Base-by-base conservation (phyloP, 1,140 invertebrate species). In the Conopomorpha cramerella region DNA sequence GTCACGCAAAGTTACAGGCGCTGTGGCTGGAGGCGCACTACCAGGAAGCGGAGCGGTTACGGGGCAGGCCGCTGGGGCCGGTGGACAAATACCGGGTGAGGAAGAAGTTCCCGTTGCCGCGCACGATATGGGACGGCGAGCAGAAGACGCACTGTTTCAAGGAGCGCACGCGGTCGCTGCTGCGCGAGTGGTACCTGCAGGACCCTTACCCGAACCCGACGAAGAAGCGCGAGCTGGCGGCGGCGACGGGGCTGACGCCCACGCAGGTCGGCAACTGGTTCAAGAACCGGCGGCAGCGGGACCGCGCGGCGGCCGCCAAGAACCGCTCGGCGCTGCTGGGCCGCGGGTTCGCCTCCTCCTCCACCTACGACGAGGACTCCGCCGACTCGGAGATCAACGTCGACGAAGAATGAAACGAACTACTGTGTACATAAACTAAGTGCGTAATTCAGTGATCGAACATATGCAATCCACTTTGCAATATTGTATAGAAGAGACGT, bases 131-230 rank as follows among this genome's bases (percentile, higher is more conserved):
- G 97, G 97, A 99, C 77, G 98, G 98, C n/a, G 98, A 99, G 60
- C 97, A 99, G 77, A 99, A 99, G 82, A 99, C 96, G n/a, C 98
- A 99, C 76, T 99, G 97, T 71, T 99, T 99, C 78, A 99, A 99
- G 77, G 98, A 99, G 77, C 77, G 97, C 23, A 99, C 97, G 43
- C 77, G 98, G 39, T 93, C 92, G 51, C 81, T 99, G 35, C 81
- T 99, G 34, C 78, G 97, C 30, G 96, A 99, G 79, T 98, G 96
- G 94, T 99, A 99, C 76, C 85, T 99, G 2, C 95, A 99, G 78
- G 97, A 99, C 78, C 96, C 96, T 1, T 99, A 99, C 80, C 97
- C 97, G 15, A 99, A 99, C 76, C 96, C 96, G 13, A 96, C 93
- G 29, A 99, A 99, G 81, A 99, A 99, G 78, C 79, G 95, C 28